A percentile compares a stretch with the other conserved stretches of the same genome.
Evolutionary conservation across 2,113 vertebrate genomes (phyloP).

Genomic region (Nothobranchius furzeri): DNA sequence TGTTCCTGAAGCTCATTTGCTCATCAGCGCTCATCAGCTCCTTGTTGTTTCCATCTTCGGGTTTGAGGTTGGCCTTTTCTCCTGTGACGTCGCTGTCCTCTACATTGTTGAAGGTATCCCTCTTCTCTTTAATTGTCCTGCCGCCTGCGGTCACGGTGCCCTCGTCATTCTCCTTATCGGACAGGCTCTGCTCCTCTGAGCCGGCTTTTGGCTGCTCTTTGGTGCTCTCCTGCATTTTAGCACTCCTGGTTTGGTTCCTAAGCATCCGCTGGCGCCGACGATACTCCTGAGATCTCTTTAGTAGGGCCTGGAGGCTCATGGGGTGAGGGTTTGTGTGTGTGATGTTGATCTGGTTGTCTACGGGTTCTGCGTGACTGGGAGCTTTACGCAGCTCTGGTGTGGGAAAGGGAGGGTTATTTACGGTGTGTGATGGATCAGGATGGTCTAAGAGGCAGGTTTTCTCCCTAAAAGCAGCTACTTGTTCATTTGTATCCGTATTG

Average conservation of each 20-base stretch:
- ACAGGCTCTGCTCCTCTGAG: constrained; percentile 59
- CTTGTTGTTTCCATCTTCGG: constrained; percentile 9
- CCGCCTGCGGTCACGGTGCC: constrained; percentile 16
- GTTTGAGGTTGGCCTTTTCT: background rate
- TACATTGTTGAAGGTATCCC: constrained; percentile 1
- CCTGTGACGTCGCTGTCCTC: constrained; percentile 4
- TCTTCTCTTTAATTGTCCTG: constrained; percentile 49
- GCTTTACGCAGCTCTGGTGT: constrained; percentile 8
- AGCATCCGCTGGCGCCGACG: constrained; percentile 69
- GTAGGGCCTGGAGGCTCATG: constrained; percentile 75
- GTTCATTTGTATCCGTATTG: constrained; percentile 16
- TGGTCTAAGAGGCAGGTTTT: constrained; percentile 21
- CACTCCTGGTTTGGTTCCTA: constrained; percentile 66
- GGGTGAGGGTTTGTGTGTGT: constrained; percentile 48
- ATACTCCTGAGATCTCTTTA: constrained; percentile 81
- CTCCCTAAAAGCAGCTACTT: constrained; percentile 3
- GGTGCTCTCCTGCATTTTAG: constrained; percentile 53
- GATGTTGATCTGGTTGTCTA: constrained; percentile 4
- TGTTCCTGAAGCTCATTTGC: constrained; percentile 28
- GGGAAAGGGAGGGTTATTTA: background rate
- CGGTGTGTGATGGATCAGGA: constrained; percentile 9
- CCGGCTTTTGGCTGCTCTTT: constrained; percentile 47
- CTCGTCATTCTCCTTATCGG: constrained; percentile 75
- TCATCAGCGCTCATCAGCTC: background rate
- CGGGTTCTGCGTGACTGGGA: constrained; percentile 17